Percentiles rank a stretch among this genome's conserved stretches.
phyloP scores from a whole-genome alignment of 2,888 invertebrate genomes.

The Oxycera nigricornis region DNA sequence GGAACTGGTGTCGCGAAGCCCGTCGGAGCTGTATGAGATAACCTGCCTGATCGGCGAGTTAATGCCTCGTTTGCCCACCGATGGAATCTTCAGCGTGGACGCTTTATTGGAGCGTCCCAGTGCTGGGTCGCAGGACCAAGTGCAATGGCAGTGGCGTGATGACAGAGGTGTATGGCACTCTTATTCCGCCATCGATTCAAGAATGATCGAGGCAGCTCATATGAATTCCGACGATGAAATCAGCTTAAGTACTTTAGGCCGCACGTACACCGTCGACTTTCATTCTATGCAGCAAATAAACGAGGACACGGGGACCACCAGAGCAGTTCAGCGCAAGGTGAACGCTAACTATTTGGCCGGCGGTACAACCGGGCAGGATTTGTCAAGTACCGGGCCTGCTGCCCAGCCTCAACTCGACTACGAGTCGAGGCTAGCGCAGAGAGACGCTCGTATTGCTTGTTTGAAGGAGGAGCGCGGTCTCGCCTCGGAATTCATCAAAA shows the following conservation, averaged over 20 bases:
- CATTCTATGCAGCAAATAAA: constrained; percentile 98
- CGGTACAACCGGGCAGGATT: constrained; percentile 53
- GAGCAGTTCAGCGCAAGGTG: constrained; percentile 85
- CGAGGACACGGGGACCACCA: constrained; percentile 94
- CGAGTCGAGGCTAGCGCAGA: background rate
- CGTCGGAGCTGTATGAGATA: constrained; percentile 97
- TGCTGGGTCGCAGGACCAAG: constrained; percentile 73
- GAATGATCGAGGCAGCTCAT: constrained; percentile 94
- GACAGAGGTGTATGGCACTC: constrained; percentile 93
- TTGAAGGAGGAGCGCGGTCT: constrained; percentile 74
- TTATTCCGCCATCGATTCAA: constrained; percentile 91
- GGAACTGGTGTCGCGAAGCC: constrained; percentile 87
- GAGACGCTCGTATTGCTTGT: constrained; percentile 74
- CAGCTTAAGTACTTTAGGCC: constrained; percentile 87
- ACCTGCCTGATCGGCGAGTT: constrained; percentile 96
- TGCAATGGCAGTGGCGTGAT: constrained; percentile 98
- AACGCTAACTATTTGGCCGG: constrained; percentile 67
- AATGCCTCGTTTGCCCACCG: constrained; percentile 93
- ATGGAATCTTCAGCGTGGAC: constrained; percentile 96
- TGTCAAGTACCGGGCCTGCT: constrained; percentile 50
- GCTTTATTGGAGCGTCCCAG: constrained; percentile 80
- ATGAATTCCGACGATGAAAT: constrained; percentile 95
- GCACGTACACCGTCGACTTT: constrained; percentile 96
- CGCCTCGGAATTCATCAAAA: constrained; percentile 74
- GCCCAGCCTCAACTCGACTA: constrained; percentile 4